Evolutionary conservation across 2,888 invertebrate species (phyloP).

Genomic region (Agrotis clavis): DNA sequence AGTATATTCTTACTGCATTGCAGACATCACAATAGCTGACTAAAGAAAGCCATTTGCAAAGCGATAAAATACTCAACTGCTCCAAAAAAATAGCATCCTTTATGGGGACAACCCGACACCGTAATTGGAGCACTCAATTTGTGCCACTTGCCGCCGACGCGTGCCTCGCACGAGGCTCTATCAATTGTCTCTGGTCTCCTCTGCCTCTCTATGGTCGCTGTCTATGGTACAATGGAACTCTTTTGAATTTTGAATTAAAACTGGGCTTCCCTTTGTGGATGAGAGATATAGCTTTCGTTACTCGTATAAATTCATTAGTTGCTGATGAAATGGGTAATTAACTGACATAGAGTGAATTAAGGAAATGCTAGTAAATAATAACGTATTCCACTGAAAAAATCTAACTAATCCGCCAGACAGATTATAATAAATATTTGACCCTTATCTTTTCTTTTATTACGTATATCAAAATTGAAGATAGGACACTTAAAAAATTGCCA

Average conservation of each 20-base stretch:
- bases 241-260: conserved; percentile 60
- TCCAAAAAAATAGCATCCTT: conserved; percentile 57
- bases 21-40: no score
- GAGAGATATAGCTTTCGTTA: conserved; percentile 52
- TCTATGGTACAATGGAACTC: conserved; percentile 69
- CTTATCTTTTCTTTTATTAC: no score
- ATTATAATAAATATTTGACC: no score
- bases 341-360: neutral
- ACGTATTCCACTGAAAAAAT: no score
- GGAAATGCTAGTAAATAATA: neutral
- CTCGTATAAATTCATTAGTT: conserved; percentile 59
- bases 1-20: no score
- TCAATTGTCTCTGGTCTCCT: conserved; percentile 81
- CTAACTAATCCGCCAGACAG: no score
- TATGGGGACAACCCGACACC: conserved; percentile 80
- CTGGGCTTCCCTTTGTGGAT: conserved; percentile 35
- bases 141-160: conserved; percentile 83
- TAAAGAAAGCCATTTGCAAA: neutral
- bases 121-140: conserved; percentile 91
- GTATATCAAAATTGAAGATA: no score
- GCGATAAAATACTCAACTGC: neutral
- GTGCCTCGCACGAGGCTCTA: conserved; percentile 77
- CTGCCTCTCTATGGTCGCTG: conserved; percentile 71
- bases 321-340: conserved; percentile 4
- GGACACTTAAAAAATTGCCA: no score